A percentile compares a stretch with the other conserved stretches of the same genome.
These are phyloP conservation scores for Cheumatopsyche charites DNA, from an alignment of 1,140 invertebrate species.

Conservation along the genomic window DNA sequence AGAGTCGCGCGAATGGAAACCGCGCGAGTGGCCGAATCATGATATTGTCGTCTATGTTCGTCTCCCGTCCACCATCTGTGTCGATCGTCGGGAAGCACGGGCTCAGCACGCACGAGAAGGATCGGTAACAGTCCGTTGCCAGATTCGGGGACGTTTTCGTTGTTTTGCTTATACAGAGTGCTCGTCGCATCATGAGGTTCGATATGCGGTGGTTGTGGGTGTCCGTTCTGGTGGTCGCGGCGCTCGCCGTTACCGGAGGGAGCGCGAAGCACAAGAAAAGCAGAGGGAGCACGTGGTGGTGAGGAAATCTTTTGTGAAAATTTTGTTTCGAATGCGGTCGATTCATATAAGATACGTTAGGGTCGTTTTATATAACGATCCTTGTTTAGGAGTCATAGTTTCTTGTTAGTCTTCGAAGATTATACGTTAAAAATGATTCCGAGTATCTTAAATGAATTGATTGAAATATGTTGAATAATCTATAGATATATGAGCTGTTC, in stretches of 20 bases:
- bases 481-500: no score
- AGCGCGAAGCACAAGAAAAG: constrained; percentile 56
- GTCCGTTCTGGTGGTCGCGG: constrained; percentile 56
- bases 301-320: constrained; percentile 47
- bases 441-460: no score
- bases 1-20: background rate
- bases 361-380: no score
- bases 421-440: no score
- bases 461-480: no score
- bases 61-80: background rate
- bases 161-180: background rate
- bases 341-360: no score
- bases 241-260: constrained; percentile 54
- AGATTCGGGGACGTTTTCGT: background rate
- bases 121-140: constrained; percentile 6
- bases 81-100: background rate
- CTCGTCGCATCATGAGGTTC: constrained; percentile 13
- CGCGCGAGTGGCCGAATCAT: constrained; percentile 12
- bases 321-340: no score
- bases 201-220: constrained; percentile 60
- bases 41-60: constrained; percentile 2
- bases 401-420: no score
- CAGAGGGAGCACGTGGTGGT: constrained; percentile 62
- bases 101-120: background rate
- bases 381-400: no score